Evolutionary conservation across 2,888 invertebrate species (phyloP).

Genomic region (Formica aserva): DNA sequence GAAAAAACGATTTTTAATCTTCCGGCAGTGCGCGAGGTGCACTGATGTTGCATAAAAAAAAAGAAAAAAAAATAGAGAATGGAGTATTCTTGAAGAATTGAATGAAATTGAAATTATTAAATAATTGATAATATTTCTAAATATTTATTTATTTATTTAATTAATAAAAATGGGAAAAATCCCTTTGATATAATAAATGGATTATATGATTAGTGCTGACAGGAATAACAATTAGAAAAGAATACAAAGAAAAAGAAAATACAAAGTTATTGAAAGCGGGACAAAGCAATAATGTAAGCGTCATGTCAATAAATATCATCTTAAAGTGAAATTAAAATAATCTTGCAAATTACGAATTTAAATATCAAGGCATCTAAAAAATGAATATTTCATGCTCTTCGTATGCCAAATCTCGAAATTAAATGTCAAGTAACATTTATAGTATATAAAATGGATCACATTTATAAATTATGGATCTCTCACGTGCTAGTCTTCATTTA

Average conservation of each 20-base stretch:
- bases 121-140: no score
- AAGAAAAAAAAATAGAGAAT: neutral
- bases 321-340: neutral
- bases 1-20: constrained; percentile 37
- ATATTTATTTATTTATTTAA: no score
- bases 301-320: neutral
- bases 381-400: neutral
- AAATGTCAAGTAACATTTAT: constrained; percentile 22
- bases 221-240: no score
- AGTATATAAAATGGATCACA: neutral
- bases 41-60: neutral
- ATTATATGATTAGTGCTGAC: no score
- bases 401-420: neutral
- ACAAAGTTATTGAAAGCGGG: neutral
- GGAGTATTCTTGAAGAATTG: neutral
- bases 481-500: neutral
- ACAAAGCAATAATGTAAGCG: no score
- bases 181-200: no score
- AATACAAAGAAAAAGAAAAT: neutral
- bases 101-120: neutral
- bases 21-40: neutral
- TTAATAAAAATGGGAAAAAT: no score
- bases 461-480: neutral
- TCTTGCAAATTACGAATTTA: neutral
- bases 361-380: constrained; percentile 15